These are phyloP conservation scores for Schrankia costaestrigalis DNA, from an alignment of 2,888 invertebrate genomes.

Conservation along the genomic window DNA sequence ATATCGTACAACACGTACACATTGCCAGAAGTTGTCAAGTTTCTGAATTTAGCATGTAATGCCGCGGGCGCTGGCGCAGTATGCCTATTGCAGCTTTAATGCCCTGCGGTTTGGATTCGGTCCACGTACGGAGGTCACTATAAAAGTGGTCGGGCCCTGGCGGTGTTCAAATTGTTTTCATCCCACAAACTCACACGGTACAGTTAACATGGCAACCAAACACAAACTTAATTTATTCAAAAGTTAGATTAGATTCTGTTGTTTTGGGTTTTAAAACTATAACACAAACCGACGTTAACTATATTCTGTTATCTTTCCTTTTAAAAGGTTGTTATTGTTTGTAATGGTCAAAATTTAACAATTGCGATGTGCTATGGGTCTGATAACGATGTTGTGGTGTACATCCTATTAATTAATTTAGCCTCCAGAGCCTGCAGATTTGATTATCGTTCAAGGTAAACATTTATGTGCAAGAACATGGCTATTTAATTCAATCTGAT, in stretches of 20 bases:
- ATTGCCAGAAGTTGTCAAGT: slow-evolving; percentile 42
- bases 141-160: slow-evolving; percentile 61
- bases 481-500: no score
- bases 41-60: slow-evolving; percentile 46
- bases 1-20: slow-evolving; percentile 8
- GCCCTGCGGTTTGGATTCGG: slow-evolving; percentile 67
- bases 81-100: slow-evolving; percentile 65
- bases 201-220: slow-evolving; percentile 43
- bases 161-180: slow-evolving; percentile 67
- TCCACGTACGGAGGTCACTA: slow-evolving; percentile 63
- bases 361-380: no score
- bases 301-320: no score
- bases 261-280: slow-evolving; percentile 24
- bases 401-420: no score
- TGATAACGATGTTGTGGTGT: no score
- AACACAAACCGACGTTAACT: slow-evolving; percentile 16
- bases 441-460: no score
- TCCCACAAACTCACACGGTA: slow-evolving; percentile 53
- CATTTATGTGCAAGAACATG: no score
- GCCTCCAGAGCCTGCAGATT: no score
- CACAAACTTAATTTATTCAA: slow-evolving; percentile 42
- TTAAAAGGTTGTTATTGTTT: no score
- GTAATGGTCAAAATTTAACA: no score
- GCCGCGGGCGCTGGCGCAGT: slow-evolving; percentile 48
- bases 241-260: slow-evolving; percentile 35